phyloP scores from a whole-genome alignment of 2,113 vertebrate species.

The Alaudala cheleensis region DNA sequence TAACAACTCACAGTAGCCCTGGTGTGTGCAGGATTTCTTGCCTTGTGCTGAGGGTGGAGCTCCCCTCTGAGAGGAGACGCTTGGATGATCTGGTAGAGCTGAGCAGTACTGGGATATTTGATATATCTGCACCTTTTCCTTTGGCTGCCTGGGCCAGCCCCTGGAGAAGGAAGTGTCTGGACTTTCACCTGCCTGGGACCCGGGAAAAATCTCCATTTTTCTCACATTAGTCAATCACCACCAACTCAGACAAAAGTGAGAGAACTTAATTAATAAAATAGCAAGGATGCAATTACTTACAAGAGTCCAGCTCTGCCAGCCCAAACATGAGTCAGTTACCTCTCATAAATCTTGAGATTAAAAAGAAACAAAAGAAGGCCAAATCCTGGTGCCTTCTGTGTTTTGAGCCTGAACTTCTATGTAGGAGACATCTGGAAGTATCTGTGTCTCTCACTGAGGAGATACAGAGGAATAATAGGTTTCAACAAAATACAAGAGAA shows the following conservation, averaged over 20 bases:
- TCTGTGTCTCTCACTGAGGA: background rate
- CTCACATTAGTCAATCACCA: background rate
- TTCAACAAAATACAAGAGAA: background rate
- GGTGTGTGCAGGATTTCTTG: constrained; percentile 30
- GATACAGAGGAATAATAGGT: background rate
- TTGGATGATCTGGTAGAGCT: background rate
- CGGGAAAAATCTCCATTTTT: background rate
- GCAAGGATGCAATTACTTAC: background rate
- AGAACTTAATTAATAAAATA: background rate
- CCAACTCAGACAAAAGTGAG: background rate
- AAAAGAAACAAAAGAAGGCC: background rate
- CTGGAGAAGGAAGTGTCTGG: background rate
- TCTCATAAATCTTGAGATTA: background rate
- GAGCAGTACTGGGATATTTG: background rate
- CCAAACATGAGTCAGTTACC: background rate
- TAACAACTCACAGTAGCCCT: constrained; percentile 33
- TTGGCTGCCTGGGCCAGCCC: background rate
- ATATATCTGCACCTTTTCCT: background rate
- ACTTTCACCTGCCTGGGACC: background rate
- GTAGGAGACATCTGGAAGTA: background rate
- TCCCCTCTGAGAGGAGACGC: constrained; percentile 1
- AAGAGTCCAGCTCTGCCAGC: background rate
- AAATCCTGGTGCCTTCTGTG: background rate
- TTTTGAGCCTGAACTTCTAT: background rate
- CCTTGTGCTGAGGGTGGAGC: constrained; percentile 24